Conservation (phyloP, 2,113 vertebrate species). For the Actenoides lindsayi region DNA sequence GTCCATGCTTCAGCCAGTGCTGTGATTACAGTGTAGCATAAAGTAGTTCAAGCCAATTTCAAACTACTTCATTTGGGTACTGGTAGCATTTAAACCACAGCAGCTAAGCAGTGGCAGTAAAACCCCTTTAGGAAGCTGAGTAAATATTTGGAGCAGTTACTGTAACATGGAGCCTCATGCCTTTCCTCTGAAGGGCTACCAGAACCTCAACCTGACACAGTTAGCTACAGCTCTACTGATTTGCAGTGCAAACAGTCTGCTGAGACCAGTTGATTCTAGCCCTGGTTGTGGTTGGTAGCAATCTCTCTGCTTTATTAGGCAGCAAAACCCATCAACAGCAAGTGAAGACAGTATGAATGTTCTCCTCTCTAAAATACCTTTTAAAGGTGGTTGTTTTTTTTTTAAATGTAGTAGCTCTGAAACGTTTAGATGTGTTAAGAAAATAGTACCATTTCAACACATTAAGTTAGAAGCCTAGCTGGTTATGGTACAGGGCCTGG, state of each 20-base stretch:
- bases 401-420: background rate
- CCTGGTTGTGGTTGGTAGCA: background rate
- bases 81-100: background rate
- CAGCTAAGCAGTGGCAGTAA: background rate
- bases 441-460: background rate
- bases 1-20: background rate
- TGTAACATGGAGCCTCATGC: background rate
- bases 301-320: background rate
- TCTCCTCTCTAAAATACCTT: background rate
- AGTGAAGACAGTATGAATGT: background rate
- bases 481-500: background rate
- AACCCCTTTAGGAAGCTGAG: background rate
- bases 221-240: background rate
- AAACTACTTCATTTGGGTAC: background rate
- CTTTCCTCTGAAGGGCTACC: background rate
- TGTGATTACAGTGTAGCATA: background rate
- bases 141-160: slow-evolving; percentile 38
- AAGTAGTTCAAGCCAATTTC: background rate
- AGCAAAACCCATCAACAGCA: background rate
- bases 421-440: background rate
- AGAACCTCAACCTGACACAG: background rate
- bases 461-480: background rate
- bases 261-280: background rate
- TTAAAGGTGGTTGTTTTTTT: background rate
- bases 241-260: background rate